Percentiles rank a stretch among this genome's conserved stretches.
These are phyloP conservation scores for Caenorhabditis sp. DNA, from an alignment of 2,888 invertebrate genomes.

Conservation along the genomic window DNA sequence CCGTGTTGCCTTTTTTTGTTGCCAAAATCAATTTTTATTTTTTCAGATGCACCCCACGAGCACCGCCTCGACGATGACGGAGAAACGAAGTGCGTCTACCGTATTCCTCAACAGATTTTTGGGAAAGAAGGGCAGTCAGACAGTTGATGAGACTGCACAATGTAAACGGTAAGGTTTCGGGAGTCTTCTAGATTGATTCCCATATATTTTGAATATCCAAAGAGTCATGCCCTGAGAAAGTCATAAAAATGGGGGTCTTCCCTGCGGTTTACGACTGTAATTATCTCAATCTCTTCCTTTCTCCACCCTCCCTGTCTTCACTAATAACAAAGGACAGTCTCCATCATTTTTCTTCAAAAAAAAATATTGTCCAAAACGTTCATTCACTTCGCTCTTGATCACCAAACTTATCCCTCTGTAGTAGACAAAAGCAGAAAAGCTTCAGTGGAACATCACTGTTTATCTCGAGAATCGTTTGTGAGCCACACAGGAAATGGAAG, in stretches of 20 bases:
- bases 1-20: neutral
- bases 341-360: too few relatives aligned
- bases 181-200: too few relatives aligned
- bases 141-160: slow-evolving; percentile 56
- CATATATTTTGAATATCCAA: neutral
- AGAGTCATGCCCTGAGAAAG: slow-evolving; percentile 16
- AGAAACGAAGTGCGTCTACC: slow-evolving; percentile 68
- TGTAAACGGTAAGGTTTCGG: slow-evolving; percentile 51
- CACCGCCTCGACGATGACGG: slow-evolving; percentile 61
- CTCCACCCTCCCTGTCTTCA: neutral
- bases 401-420: too few relatives aligned
- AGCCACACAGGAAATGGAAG: too few relatives aligned
- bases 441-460: too few relatives aligned
- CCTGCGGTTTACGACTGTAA: slow-evolving; percentile 16
- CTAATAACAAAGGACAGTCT: neutral
- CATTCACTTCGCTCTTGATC: too few relatives aligned
- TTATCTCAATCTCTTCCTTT: slow-evolving; percentile 7
- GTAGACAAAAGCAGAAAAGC: too few relatives aligned
- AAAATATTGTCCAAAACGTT: too few relatives aligned
- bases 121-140: slow-evolving; percentile 67
- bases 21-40: neutral
- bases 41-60: slow-evolving; percentile 49
- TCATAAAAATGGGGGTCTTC: slow-evolving; percentile 5
- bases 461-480: too few relatives aligned
- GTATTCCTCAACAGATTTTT: slow-evolving; percentile 69